Conservation (phyloP, 2,113 vertebrate species). For the Vidua chalybeata region DNA sequence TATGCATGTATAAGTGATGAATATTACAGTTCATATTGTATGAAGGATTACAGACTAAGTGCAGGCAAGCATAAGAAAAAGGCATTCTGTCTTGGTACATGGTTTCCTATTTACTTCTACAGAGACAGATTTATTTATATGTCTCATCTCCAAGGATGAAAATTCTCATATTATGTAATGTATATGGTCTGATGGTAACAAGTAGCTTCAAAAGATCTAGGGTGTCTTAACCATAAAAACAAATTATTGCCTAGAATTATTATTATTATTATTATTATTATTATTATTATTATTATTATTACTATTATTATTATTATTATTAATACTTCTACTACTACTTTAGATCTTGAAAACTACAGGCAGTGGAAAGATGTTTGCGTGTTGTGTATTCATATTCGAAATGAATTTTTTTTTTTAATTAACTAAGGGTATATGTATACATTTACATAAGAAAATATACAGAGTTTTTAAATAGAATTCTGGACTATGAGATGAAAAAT, state of each 20-base stretch:
- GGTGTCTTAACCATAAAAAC: not conserved
- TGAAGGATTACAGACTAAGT: constrained; percentile 59
- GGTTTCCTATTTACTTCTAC: constrained; percentile 11
- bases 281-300: not conserved
- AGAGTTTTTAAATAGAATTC: not conserved
- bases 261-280: not conserved
- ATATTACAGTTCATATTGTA: constrained; percentile 57
- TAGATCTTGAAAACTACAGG: not conserved
- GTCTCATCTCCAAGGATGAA: constrained; percentile 2
- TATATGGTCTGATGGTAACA: not conserved
- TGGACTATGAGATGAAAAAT: not conserved
- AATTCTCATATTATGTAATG: not conserved
- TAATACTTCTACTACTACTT: not conserved
- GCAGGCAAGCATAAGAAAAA: constrained; percentile 29
- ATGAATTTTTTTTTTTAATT: not conserved
- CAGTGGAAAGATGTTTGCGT: not conserved
- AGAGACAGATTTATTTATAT: not conserved
- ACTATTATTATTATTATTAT: not conserved
- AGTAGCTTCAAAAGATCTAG: not conserved
- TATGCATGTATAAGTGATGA: constrained; percentile 61
- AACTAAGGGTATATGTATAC: not conserved
- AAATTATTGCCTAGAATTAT: not conserved
- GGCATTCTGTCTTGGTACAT: not conserved
- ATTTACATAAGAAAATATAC: not conserved
- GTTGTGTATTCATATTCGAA: not conserved